Evolutionary conservation across 2,113 vertebrate species (phyloP).

Genomic region (Dolichotis patagonum): DNA sequence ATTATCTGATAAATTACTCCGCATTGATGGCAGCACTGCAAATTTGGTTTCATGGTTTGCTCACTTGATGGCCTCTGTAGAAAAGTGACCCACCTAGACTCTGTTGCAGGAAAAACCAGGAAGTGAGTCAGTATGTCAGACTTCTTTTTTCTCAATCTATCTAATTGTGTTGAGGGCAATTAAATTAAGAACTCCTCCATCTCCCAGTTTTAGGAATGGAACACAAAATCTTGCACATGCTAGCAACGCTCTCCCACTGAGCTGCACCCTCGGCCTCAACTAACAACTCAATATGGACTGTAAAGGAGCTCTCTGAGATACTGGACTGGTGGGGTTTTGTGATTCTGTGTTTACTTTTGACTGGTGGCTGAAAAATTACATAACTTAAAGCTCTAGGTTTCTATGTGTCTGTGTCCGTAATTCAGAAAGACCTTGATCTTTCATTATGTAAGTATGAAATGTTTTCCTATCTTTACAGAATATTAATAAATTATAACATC

Average conservation of each 20-base stretch:
- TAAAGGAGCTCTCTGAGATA: not conserved
- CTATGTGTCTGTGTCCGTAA: not conserved
- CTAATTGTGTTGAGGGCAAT: not conserved
- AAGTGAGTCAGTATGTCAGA: not conserved
- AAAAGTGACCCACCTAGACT: not conserved
- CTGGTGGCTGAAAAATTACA: not conserved
- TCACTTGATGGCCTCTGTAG: not conserved
- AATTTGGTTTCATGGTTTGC: not conserved
- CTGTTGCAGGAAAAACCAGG: not conserved
- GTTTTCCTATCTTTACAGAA: not conserved
- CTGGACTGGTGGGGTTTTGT: not conserved
- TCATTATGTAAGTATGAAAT: not conserved
- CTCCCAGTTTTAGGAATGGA: not conserved
- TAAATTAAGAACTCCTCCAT: not conserved
- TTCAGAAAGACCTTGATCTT: not conserved
- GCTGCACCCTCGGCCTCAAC: not conserved
- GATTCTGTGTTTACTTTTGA: conserved; percentile 6
- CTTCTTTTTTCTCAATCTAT: not conserved
- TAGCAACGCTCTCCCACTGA: not conserved
- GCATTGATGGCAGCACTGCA: not conserved
- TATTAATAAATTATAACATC: not conserved
- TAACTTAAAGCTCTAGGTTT: not conserved
- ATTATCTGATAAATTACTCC: not conserved
- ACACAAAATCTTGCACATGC: not conserved
- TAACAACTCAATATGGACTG: not conserved